A percentile compares a stretch with the other conserved stretches of the same genome.
Evolutionary conservation across 1,140 invertebrate genomes (phyloP).

Genomic region (Linepithema humile): DNA sequence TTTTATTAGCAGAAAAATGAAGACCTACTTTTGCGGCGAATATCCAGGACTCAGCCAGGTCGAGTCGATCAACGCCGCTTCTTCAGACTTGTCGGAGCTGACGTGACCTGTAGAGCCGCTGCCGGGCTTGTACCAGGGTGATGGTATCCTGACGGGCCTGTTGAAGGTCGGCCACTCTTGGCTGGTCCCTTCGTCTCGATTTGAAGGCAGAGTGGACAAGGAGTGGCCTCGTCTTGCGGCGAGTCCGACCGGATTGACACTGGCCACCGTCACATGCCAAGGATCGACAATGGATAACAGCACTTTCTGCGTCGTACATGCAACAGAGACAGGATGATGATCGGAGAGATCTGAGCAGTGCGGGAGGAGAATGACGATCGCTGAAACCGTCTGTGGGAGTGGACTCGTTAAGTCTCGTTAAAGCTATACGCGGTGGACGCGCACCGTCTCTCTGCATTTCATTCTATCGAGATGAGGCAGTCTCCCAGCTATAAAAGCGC

Average conservation of each 20-base stretch:
- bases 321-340: conserved; percentile 67
- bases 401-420: conserved; percentile 75
- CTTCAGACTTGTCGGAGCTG: neutral
- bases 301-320: conserved; percentile 79
- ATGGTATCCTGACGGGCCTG: conserved; percentile 72
- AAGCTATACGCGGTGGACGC: conserved; percentile 36
- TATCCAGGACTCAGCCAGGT: conserved; percentile 45
- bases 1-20: neutral
- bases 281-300: conserved; percentile 82
- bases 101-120: conserved; percentile 23
- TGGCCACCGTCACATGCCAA: conserved; percentile 82
- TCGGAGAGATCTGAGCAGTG: conserved; percentile 53
- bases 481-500: neutral
- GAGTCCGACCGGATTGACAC: conserved; percentile 79
- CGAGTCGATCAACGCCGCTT: conserved; percentile 5
- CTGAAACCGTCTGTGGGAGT: conserved; percentile 66
- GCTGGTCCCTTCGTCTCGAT: conserved; percentile 38
- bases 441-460: conserved; percentile 6
- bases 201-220: conserved; percentile 63
- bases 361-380: conserved; percentile 36
- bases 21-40: conserved; percentile 40
- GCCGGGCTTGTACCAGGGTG: conserved; percentile 81
- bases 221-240: conserved; percentile 74
- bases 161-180: conserved; percentile 29
- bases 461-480: conserved; percentile 13